Evolutionary conservation across 2,797 vertebrate species (phyloP).

Genomic region (Alfaro cultratus): DNA sequence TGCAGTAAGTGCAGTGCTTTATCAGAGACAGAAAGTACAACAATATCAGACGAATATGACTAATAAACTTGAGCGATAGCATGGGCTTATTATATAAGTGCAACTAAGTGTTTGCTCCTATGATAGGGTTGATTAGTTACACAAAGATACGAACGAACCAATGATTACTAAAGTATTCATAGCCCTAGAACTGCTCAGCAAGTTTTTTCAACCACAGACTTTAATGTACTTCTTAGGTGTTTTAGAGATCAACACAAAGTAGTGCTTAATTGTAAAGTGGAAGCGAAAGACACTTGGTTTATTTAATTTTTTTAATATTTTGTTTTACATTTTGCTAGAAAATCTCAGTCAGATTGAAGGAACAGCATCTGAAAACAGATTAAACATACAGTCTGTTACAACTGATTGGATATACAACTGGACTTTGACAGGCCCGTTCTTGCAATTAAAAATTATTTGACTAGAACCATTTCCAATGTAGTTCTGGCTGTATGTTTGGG

Average conservation of each 20-base stretch:
- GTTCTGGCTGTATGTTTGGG: not conserved
- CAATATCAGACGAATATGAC: slow-evolving; percentile 25
- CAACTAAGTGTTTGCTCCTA: not conserved
- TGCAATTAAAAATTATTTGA: not conserved
- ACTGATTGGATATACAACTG: not conserved
- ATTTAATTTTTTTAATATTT: not conserved
- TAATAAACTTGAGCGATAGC: slow-evolving; percentile 26
- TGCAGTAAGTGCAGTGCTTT: slow-evolving; percentile 16
- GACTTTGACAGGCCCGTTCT: not conserved
- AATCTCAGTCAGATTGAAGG: not conserved
- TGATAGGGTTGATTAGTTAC: not conserved
- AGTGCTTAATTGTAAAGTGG: not conserved
- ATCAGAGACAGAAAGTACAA: slow-evolving; percentile 32
- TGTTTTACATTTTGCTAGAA: not conserved
- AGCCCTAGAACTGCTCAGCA: not conserved
- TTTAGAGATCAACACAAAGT: not conserved
- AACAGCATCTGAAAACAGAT: not conserved
- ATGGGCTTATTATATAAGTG: not conserved
- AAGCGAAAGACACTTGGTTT: not conserved
- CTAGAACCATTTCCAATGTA: not conserved
- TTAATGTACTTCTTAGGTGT: not conserved
- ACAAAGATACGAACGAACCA: not conserved
- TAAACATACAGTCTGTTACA: not conserved
- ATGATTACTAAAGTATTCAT: not conserved
- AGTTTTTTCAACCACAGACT: not conserved